A percentile compares a stretch with the other conserved stretches of the same genome.
Conservation (phyloP, 2,888 invertebrate species). For the Napeogenes inachia region DNA sequence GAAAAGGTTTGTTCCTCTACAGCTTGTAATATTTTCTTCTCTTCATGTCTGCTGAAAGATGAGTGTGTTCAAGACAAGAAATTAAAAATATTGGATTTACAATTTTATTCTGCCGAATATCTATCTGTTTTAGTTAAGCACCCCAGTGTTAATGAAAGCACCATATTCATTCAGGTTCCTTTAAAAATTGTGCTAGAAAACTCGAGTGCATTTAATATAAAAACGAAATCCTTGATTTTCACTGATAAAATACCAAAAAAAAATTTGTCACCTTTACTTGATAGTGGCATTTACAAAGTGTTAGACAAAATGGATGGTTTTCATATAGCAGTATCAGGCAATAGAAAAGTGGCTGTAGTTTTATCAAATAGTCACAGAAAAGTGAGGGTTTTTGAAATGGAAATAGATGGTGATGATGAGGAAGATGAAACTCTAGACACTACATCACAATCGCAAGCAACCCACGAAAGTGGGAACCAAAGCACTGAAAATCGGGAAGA, state of each 20-base stretch:
- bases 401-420: constrained; percentile 94
- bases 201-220: constrained; percentile 57
- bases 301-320: constrained; percentile 83
- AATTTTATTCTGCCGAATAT: constrained; percentile 85
- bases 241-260: constrained; percentile 65
- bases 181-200: constrained; percentile 67
- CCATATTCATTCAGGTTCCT: constrained; percentile 72
- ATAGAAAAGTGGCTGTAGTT: constrained; percentile 89
- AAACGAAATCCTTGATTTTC: constrained; percentile 60
- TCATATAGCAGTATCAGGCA: constrained; percentile 89
- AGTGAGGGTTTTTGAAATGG: constrained; percentile 93
- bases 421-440: constrained; percentile 79
- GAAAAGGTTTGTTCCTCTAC: constrained; percentile 60
- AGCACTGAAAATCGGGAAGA: constrained; percentile 42
- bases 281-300: constrained; percentile 74
- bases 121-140: constrained; percentile 84
- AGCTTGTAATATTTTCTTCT: constrained; percentile 75
- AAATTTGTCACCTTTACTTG: constrained; percentile 74
- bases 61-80: constrained; percentile 40
- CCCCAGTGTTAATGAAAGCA: constrained; percentile 56
- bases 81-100: constrained; percentile 79
- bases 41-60: constrained; percentile 59
- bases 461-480: constrained; percentile 45
- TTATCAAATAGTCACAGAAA: constrained; percentile 87
- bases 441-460: constrained; percentile 58